Conservation (phyloP, 2,888 invertebrate genomes). For the Lumbricus terrestris region DNA sequence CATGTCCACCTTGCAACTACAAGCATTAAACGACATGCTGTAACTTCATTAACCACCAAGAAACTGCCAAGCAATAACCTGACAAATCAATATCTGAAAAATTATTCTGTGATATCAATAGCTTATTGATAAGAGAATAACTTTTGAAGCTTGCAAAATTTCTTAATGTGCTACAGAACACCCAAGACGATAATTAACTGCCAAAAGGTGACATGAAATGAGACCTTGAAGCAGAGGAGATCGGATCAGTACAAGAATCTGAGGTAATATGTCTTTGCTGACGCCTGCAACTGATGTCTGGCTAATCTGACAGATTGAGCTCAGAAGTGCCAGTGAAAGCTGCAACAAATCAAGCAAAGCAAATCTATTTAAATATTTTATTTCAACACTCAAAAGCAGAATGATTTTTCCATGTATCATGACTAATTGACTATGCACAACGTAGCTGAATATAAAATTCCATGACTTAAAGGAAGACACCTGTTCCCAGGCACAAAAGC, state of each 20-base stretch:
- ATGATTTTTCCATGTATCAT: too few species aligned
- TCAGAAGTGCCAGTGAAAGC: slow-evolving; percentile 56
- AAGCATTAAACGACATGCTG: too few species aligned
- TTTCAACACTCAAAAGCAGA: too few species aligned
- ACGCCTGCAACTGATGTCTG: slow-evolving; percentile 49
- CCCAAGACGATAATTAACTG: neutral
- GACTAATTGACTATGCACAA: too few species aligned
- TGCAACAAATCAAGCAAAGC: slow-evolving; percentile 42
- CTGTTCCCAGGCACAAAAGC: too few species aligned
- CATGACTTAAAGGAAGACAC: too few species aligned
- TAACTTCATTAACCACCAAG: neutral
- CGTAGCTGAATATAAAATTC: too few species aligned
- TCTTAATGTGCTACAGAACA: neutral
- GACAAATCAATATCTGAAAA: neutral
- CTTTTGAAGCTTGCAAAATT: neutral
- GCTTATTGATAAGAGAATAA: neutral
- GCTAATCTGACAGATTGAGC: slow-evolving; percentile 53
- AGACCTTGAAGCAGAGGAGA: slow-evolving; percentile 83
- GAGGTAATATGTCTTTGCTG: slow-evolving; percentile 51
- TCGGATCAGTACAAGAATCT: slow-evolving; percentile 80
- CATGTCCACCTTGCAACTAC: too few species aligned
- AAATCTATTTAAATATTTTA: neutral
- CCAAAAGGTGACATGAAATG: neutral
- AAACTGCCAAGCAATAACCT: neutral
- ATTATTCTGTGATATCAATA: too few species aligned